Evolutionary conservation across 2,113 vertebrate species (phyloP).

Genomic region (Ammodytes dubius): DNA sequence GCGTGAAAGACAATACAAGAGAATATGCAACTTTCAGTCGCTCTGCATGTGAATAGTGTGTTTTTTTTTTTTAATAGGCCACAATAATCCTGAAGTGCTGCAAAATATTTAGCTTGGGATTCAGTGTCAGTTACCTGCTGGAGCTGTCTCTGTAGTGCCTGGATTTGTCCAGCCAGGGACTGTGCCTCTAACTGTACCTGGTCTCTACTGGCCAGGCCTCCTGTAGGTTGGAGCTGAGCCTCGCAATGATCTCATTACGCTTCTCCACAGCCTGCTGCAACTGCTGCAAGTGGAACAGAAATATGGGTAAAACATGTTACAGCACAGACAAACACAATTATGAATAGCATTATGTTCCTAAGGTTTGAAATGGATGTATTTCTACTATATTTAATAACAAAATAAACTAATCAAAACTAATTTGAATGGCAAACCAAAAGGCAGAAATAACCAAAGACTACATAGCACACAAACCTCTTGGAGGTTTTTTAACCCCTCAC

Average conservation of each 20-base stretch:
- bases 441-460: background rate
- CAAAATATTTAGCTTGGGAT: constrained; percentile 1
- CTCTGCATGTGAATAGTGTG: background rate
- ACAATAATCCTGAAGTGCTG: background rate
- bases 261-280: constrained; percentile 85
- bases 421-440: background rate
- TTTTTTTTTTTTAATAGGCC: background rate
- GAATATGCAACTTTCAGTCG: background rate
- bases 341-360: background rate
- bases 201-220: constrained; percentile 80
- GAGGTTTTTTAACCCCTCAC: background rate
- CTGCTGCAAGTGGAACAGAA: constrained; percentile 72
- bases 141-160: constrained; percentile 86
- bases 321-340: background rate
- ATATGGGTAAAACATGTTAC: background rate
- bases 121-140: constrained; percentile 81
- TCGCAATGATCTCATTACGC: constrained; percentile 87
- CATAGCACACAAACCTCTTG: background rate
- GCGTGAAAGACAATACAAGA: constrained; percentile 32
- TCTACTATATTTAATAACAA: background rate
- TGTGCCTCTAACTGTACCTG: constrained; percentile 86
- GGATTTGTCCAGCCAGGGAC: constrained; percentile 81
- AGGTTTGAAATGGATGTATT: background rate
- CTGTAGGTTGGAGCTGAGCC: constrained; percentile 86
- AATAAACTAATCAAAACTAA: background rate